Evolutionary conservation across 2,888 invertebrate genomes (phyloP).

Genomic region (Monochamus alternatus): DNA sequence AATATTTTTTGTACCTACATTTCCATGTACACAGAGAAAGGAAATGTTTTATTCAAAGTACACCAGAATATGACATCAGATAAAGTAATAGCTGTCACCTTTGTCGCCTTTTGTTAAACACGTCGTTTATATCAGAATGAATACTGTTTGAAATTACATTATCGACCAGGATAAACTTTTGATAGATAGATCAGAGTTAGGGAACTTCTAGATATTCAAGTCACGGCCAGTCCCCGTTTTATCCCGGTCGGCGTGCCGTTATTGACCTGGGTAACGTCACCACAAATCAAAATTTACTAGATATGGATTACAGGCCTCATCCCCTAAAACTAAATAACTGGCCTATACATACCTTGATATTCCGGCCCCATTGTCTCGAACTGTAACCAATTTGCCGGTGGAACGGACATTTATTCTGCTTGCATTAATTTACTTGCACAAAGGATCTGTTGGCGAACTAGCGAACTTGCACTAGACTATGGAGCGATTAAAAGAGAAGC

Average conservation of each 20-base stretch:
- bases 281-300: constrained; percentile 65
- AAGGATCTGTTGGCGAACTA: background rate
- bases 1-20: constrained; percentile 1
- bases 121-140: constrained; percentile 53
- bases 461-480: background rate
- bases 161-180: constrained; percentile 64
- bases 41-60: constrained; percentile 44
- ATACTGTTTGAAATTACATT: constrained; percentile 61
- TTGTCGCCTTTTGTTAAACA: constrained; percentile 53
- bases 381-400: background rate
- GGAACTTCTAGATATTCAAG: constrained; percentile 57
- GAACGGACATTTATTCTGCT: background rate
- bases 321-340: constrained; percentile 34
- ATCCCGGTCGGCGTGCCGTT: constrained; percentile 57
- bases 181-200: constrained; percentile 63
- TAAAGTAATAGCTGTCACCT: constrained; percentile 53
- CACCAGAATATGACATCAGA: constrained; percentile 42
- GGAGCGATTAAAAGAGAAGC: background rate
- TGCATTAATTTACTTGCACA: background rate
- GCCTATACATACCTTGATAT: constrained; percentile 8
- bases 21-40: constrained; percentile 19
- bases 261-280: constrained; percentile 62
- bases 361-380: constrained; percentile 16
- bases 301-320: constrained; percentile 36
- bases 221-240: constrained; percentile 57